Evolutionary conservation across 2,797 vertebrate genomes (phyloP), one percentile per base, ranked within the genome.

Genomic region (Paguma larvata): DNA sequence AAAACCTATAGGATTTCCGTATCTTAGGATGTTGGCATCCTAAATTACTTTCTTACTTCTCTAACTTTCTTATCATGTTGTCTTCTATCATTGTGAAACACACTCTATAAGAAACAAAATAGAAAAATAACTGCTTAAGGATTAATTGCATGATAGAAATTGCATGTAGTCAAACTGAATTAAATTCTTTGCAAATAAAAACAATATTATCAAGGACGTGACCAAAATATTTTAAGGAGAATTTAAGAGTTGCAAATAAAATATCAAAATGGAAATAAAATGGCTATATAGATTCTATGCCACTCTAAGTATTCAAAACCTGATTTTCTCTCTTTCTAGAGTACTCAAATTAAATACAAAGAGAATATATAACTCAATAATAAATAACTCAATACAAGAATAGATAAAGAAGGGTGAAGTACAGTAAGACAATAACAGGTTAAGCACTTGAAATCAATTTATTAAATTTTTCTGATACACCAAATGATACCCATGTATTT

Each of bases 151-250:
- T 82, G 75, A 19, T 63, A 82, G 9, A 97, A 75, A 92, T 63
- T 77, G 3, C 30, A 4, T 34, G 67, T 91, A 88, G 91, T 85
- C 21, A 44, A 79, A 73, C 23, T 91, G 38, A 67, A 15, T 85
- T 67, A 46, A 48, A 83, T 95, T 30, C 11, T 91, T 48, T 85
- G 27, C n/a, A 85, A 95, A 84, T 84, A 73, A 88, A 88, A 97
- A 77, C 6, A 68, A 7, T 46, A 73, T 38, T 46, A 41, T 59
- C 65, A 94, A 30, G 14, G 12, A 48, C 32, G 6, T 79, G 30
- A 87, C 16, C 13, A 86, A 92, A 67, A 13, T 87, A 90, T 80
- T 68, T 96, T 65, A 77, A 86, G 38, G 32, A 75, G 23, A 78
- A 72, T 7, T 89, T 89, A 46, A 85, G 83, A 92, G 27, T 72